Base-by-base conservation (phyloP, 1,140 invertebrate genomes). In the Augochlora pura region DNA sequence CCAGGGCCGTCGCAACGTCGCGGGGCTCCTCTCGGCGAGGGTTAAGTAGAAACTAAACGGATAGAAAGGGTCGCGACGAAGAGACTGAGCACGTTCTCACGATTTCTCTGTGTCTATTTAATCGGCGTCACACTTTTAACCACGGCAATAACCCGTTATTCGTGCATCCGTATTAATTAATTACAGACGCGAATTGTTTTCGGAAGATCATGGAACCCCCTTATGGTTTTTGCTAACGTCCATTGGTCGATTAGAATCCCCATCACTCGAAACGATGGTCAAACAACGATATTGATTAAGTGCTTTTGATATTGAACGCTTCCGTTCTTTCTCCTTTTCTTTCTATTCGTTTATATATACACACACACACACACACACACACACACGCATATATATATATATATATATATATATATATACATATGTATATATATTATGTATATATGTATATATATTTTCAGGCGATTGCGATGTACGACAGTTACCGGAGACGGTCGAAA, bases 1-100 rank as follows among this genome's bases (percentile, higher is more conserved):
- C 75, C 90, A 90, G 90, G 89, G 83, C 84, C 87, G 89, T 89
- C 80, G 63, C 25, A 38, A 76, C 23, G 23, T 72, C 25, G 27
- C 39, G 73, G 39, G 52, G 70, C 12, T 46, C 63, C 60, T 74
- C 38, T 62, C n/a, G 42, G 42, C n/a, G 49, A 67, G 54, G 65
- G 46, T 73, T 64, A 69, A 77, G 62, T 38, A 66, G 57, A 39
- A 64, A 60, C n/a, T 16, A 74, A 69, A 38, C 10, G 60, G 27
- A 42, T 39, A 52, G 59, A 69, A 54, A 49, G 66, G 46, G 54
- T 39, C 52, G 39, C 23, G 70, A 63, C 71, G 65, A 73, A 71
- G 25, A 42, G 25, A 66, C 42, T 14, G n/a, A 7, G 16, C 18
- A 18, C 23, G 71, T 80, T 77, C 80, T 81, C 77, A 77, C 71